These are phyloP conservation scores for Egretta garzetta DNA, from an alignment of 2,113 vertebrate species.

Conservation along the genomic window DNA sequence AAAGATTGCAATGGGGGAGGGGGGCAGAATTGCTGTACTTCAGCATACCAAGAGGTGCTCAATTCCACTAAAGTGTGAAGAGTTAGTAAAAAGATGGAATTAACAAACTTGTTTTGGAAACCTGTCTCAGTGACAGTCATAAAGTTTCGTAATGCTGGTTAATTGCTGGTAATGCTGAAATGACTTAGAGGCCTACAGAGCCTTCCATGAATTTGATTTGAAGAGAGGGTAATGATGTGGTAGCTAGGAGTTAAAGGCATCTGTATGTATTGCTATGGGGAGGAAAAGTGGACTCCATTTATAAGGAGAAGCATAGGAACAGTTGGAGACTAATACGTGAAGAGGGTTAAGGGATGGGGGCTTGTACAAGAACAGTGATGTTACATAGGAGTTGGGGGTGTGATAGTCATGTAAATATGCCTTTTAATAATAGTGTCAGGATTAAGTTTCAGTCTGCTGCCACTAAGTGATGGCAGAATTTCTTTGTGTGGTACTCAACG, in stretches of 20 bases:
- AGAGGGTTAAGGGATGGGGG: background rate
- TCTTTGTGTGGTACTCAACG: background rate
- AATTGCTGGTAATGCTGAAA: background rate
- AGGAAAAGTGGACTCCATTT: background rate
- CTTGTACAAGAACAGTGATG: background rate
- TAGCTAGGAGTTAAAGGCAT: background rate
- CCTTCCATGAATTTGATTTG: background rate
- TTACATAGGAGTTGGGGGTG: background rate
- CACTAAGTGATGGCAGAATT: background rate
- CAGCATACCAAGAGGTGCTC: background rate
- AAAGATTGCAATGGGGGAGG: background rate
- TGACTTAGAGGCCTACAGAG: background rate
- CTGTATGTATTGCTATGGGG: background rate
- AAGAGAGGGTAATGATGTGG: background rate
- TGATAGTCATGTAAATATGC: background rate
- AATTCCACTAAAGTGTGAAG: background rate
- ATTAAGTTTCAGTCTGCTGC: background rate
- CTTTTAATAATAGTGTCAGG: background rate
- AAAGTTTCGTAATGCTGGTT: background rate
- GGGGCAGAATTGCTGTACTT: background rate
- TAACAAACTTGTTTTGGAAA: background rate
- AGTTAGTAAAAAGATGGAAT: background rate
- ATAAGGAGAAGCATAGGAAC: background rate
- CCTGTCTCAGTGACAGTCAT: fast-evolving
- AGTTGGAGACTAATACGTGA: background rate